Percentiles rank a stretch among this genome's conserved stretches.
Conservation (phyloP, 2,113 vertebrate species). For the Pagrus major region DNA sequence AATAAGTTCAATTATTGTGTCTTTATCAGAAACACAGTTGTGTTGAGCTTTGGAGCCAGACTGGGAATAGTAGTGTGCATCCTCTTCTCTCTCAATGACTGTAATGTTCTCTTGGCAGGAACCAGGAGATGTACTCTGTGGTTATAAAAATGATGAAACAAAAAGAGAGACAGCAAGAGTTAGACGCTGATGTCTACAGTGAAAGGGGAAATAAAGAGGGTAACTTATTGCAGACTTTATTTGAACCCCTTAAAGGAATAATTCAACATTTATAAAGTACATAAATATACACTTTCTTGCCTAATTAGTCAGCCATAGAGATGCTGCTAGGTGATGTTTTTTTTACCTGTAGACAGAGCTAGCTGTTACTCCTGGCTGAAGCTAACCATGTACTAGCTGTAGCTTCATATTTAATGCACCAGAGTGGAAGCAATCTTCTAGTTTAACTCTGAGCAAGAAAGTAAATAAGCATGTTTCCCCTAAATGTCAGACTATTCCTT, state of each 20-base stretch:
- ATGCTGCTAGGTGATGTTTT: background rate
- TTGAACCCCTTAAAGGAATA: background rate
- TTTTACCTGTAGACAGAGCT: background rate
- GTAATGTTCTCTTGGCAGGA: constrained; percentile 22
- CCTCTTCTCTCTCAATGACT: background rate
- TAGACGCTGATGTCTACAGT: background rate
- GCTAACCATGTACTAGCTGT: background rate
- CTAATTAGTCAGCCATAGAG: background rate
- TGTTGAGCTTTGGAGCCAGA: background rate
- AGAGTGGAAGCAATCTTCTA: background rate
- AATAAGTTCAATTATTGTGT: background rate
- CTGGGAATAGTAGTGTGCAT: background rate
- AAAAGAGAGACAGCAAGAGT: background rate
- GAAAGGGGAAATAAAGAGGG: background rate
- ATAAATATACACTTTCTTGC: background rate
- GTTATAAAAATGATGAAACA: background rate
- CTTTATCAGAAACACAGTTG: background rate
- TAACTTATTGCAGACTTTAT: background rate
- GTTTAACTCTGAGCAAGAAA: background rate
- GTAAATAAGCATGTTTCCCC: background rate
- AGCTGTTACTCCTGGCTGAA: background rate
- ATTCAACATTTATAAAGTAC: background rate
- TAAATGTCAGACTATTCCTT: background rate
- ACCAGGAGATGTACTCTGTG: background rate
- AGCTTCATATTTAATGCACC: background rate